Conservation (phyloP, 1,140 invertebrate genomes). For the Trigoniulus corallinus region DNA sequence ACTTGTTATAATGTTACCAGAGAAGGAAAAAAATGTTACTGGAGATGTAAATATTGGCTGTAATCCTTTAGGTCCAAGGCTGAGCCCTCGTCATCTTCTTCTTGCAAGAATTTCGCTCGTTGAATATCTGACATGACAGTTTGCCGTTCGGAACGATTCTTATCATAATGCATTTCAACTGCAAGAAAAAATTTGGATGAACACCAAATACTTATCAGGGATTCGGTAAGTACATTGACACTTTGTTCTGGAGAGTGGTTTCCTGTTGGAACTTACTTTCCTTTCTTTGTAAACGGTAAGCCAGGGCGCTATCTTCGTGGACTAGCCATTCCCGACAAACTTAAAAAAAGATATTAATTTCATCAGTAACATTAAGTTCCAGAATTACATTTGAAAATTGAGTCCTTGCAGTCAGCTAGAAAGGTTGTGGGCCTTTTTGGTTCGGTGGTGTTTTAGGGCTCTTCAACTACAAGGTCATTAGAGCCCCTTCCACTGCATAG, state of each 20-base stretch:
- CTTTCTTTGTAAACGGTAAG: constrained; percentile 72
- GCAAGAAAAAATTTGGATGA: constrained; percentile 1
- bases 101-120: neutral
- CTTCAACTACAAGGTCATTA: no score
- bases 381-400: no score
- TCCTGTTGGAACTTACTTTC: constrained; percentile 49
- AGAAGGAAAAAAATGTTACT: neutral
- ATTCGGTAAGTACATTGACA: neutral
- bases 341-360: constrained; percentile 26
- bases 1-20: neutral
- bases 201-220: neutral
- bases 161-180: constrained; percentile 3
- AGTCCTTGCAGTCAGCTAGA: no score
- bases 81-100: neutral
- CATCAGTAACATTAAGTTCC: no score
- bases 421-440: no score
- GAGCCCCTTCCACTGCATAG: no score
- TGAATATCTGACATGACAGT: neutral
- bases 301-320: constrained; percentile 75
- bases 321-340: constrained; percentile 81
- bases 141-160: constrained; percentile 1
- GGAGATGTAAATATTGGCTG: neutral
- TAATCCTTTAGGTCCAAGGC: neutral
- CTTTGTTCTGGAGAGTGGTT: neutral
- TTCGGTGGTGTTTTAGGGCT: no score